Base-by-base conservation (phyloP, 2,797 vertebrate genomes). In the Protonibea diacanthus region DNA sequence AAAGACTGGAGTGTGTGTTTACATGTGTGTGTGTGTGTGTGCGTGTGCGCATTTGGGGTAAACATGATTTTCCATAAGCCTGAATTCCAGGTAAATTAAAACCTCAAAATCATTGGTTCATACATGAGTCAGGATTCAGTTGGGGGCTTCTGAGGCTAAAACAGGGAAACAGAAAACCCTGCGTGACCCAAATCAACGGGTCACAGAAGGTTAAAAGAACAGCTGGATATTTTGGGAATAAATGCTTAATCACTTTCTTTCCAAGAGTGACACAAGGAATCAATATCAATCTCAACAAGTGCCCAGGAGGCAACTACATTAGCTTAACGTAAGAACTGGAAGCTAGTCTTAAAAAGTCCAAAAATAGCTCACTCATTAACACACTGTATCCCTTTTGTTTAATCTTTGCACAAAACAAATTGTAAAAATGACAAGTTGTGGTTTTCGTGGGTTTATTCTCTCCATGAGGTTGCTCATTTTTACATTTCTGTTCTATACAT, bases 31-130 rank as follows among this genome's bases (percentile, higher is more conserved):
- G 12, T 66, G 25, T 76, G 49, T 52, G 20, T 63, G 21, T 71
- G 20, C 52, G n/a, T 45, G 20, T 71, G 55, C 45, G 18, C 3
- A 51, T 72, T 40, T 65, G 20, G 5, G 4, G 13, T 49, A 66
- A 3, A 45, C 57, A 55, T 40, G 3, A 38, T 49, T 64, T 65
- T 72, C 40, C 20, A 23, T 15, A 42, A 70, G 66, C 56, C 33
- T 55, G 48, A 81, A 74, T 48, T 53, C 52, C n/a, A 8, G 58
- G n/a, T 55, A 5, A 25, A 70, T 45, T 33, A 17, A 68, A 80
- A 71, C 12, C 18, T 52, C 15, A 38, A 29, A 52, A 33, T 71
- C n/a, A 61, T 40, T 58, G 20, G 25, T 14, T 55, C 12, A 3
- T 13, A 68, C 44, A 60, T 38, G 11, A 65, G n/a, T 51, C 27